Conservation (phyloP, 2,113 vertebrate species). For the Polypterus bichir region DNA sequence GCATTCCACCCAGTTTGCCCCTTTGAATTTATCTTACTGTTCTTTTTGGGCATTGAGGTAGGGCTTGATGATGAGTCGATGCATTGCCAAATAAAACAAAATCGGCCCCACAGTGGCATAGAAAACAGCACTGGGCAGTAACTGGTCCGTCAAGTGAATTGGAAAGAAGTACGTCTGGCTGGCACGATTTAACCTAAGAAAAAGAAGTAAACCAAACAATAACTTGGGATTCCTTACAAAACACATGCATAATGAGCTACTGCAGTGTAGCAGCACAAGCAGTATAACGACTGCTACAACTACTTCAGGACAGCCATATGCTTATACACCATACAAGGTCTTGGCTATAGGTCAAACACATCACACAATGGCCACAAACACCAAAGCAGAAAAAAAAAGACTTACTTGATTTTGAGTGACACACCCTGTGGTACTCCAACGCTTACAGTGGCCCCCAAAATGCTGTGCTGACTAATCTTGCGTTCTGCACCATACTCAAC, state of each 20-base stretch:
- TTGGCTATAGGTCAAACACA: neutral
- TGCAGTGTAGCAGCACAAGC: too few relatives aligned
- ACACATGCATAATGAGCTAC: too few relatives aligned
- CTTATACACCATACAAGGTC: too few relatives aligned
- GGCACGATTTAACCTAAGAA: conserved; percentile 76
- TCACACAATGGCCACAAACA: neutral
- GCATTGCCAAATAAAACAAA: conserved; percentile 80
- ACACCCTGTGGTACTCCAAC: conserved; percentile 89
- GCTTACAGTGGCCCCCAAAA: conserved; percentile 83
- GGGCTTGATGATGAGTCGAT: conserved; percentile 81
- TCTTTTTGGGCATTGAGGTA: conserved; percentile 86
- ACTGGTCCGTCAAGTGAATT: conserved; percentile 89
- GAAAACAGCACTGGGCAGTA: conserved; percentile 89
- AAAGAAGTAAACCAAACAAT: neutral
- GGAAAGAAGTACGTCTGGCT: conserved; percentile 98
- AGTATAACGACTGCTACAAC: too few relatives aligned
- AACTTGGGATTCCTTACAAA: neutral
- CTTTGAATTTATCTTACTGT: conserved; percentile 56
- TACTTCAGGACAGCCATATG: too few relatives aligned
- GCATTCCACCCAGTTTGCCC: too few relatives aligned
- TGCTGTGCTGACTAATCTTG: conserved; percentile 91
- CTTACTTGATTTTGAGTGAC: conserved; percentile 93
- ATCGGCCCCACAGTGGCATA: conserved; percentile 91
- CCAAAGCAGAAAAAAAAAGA: conserved; percentile 1
- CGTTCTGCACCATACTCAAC: conserved; percentile 91